Evolutionary conservation across 2,888 invertebrate species (phyloP), one percentile per base, ranked within the genome.

Genomic region (Spodoptera exigua): DNA sequence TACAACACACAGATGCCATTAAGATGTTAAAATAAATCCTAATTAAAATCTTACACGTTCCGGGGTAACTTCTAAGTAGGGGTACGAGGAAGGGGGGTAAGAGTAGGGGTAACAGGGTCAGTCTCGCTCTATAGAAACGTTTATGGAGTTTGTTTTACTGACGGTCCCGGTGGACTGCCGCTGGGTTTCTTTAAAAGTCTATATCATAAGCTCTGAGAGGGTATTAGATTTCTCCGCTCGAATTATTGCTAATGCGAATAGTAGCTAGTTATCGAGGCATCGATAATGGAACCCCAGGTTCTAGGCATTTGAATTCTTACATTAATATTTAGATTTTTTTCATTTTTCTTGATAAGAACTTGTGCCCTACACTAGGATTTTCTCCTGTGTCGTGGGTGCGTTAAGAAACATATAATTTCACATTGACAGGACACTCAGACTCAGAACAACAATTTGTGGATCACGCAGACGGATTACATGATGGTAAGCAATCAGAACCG

Each of bases 101-200:
- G 41, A 35, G 46, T 32, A 37, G 41, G 47, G 21, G 41, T 37
- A 54, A 54, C 45, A 51, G 44, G 39, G 13, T 40, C 47, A 17
- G 27, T 39, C 10, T 18, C n/a, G 13, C 40, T 40, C 7, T 40
- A 59, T 36, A 47, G 45, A 45, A 62, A 49, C 62, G 48, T 53
- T 70, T 44, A 68, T 14, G 3, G 53, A 59, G 69, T 70, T 68
- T 62, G 51, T 71, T 59, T 53, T 34, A 59, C 44, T 10, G 32
- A 27, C 11, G 37, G 16, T 41, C 54, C 55, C 52, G 7, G 58
- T 49, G 46, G 47, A 73, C 58, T 12, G n/a, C 41, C 34, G 27
- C 14, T 56, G 41, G 27, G 7, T 49, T 55, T 36, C 37, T 49
- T 44, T 46, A 11, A 43, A 5, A 39, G 18, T 0, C 3, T 14